Percentiles rank a stretch among this genome's conserved stretches.
Conservation (phyloP, 2,888 invertebrate genomes). For the Apamea monoglypha region DNA sequence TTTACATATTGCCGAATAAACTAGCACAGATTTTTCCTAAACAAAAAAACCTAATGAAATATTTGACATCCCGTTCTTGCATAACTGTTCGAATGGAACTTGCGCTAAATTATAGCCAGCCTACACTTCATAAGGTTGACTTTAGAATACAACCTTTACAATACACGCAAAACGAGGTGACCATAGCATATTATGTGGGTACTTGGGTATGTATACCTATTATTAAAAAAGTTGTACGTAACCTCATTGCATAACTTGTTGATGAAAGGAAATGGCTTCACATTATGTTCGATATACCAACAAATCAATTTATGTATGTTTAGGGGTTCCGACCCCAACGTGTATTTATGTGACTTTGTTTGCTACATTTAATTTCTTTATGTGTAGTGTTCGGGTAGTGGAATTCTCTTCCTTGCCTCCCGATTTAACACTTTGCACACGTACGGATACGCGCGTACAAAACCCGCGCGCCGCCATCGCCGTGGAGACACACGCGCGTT, state of each 20-base stretch:
- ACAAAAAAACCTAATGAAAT: too few species aligned
- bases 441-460: background rate
- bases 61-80: too few species aligned
- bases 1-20: too few species aligned
- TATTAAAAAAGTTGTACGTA: conserved; percentile 9
- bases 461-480: accelerated
- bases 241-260: conserved; percentile 13
- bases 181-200: background rate
- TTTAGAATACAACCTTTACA: too few species aligned
- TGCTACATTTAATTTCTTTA: conserved; percentile 9
- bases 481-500: background rate
- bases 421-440: background rate
- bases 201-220: background rate
- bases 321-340: background rate
- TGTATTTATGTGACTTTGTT: conserved; percentile 16
- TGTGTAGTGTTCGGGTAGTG: background rate
- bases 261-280: conserved; percentile 20
- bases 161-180: background rate
- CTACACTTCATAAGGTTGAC: too few species aligned
- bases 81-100: too few species aligned
- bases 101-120: too few species aligned
- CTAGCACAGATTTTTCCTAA: too few species aligned
- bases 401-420: background rate
- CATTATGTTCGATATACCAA: background rate
- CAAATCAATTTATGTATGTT: conserved; percentile 33